Evolutionary conservation across 1,140 invertebrate species (phyloP).

Genomic region (Gonatopus flavifemur): DNA sequence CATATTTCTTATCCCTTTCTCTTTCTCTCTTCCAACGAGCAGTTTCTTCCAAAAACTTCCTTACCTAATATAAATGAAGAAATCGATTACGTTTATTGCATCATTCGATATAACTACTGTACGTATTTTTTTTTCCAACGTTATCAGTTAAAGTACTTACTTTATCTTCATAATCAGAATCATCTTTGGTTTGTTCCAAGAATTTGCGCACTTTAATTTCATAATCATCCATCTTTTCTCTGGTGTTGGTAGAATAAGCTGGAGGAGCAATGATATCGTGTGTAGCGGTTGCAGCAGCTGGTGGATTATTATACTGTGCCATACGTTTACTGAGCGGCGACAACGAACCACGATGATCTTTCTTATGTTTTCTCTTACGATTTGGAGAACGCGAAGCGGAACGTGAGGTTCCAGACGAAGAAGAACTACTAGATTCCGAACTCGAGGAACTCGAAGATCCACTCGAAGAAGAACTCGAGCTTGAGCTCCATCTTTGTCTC

Average conservation of each 20-base stretch:
- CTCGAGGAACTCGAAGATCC: slow-evolving; percentile 63
- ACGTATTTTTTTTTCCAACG: slow-evolving; percentile 1
- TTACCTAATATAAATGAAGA: slow-evolving; percentile 53
- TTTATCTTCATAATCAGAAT: slow-evolving; percentile 81
- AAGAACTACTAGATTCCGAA: slow-evolving; percentile 60
- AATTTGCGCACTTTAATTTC: slow-evolving; percentile 75
- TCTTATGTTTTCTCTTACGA: slow-evolving; percentile 69
- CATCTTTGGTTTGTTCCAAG: slow-evolving; percentile 76
- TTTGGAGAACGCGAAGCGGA: slow-evolving; percentile 62
- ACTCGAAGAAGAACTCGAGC: slow-evolving; percentile 67
- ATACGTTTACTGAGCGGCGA: slow-evolving; percentile 80
- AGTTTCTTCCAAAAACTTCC: slow-evolving; percentile 79
- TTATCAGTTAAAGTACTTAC: slow-evolving; percentile 32
- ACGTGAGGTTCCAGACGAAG: slow-evolving; percentile 66
- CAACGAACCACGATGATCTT: slow-evolving; percentile 67
- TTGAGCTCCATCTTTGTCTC: slow-evolving; percentile 64
- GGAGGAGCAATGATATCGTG: slow-evolving; percentile 64
- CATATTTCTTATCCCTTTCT: slow-evolving; percentile 69
- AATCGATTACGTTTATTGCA: background rate
- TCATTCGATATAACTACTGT: slow-evolving; percentile 6
- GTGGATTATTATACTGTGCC: slow-evolving; percentile 62
- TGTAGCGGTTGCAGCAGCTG: slow-evolving; percentile 56
- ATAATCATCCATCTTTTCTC: slow-evolving; percentile 64
- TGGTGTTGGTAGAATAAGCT: slow-evolving; percentile 55
- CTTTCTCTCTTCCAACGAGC: slow-evolving; percentile 70